Conservation (phyloP, 1,140 invertebrate species). For the Drosophila azteca region DNA sequence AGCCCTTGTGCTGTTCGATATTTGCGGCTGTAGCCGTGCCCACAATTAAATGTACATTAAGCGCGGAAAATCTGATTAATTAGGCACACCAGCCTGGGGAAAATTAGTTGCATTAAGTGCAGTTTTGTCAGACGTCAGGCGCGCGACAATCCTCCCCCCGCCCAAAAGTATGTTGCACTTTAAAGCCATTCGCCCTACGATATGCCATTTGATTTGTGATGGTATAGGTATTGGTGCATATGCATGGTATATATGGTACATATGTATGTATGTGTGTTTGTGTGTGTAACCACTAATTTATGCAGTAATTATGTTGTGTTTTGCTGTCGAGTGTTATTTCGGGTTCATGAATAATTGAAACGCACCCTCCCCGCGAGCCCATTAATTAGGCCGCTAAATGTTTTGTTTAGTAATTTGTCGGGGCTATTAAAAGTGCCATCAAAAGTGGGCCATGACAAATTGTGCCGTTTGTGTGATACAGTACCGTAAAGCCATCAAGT, state of each 20-base stretch:
- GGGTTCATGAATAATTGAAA: constrained; percentile 63
- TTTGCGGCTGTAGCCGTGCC: neutral
- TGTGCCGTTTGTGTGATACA: neutral
- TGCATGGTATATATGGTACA: neutral
- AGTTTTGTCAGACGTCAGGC: neutral
- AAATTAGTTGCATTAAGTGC: constrained; percentile 41
- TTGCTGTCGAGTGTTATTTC: constrained; percentile 45
- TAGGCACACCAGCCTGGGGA: constrained; percentile 11
- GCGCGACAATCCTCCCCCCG: neutral
- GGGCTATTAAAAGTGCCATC: constrained; percentile 23
- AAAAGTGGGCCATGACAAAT: constrained; percentile 20
- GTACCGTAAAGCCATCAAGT: too few species aligned
- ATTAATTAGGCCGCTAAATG: constrained; percentile 64
- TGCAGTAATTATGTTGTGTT: constrained; percentile 65
- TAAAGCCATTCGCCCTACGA: constrained; percentile 19
- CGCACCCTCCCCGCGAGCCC: constrained; percentile 44
- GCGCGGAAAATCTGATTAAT: constrained; percentile 42
- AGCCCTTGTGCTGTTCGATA: constrained; percentile 9
- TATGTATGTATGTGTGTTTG: constrained; percentile 6
- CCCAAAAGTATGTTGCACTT: constrained; percentile 2
- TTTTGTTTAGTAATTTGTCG: constrained; percentile 59
- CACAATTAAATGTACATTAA: constrained; percentile 44
- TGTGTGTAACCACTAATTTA: constrained; percentile 51
- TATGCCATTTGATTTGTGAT: constrained; percentile 48
- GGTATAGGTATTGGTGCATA: constrained; percentile 14